Evolutionary conservation across 2,888 invertebrate species (phyloP).

Genomic region (Agrilus mali): DNA sequence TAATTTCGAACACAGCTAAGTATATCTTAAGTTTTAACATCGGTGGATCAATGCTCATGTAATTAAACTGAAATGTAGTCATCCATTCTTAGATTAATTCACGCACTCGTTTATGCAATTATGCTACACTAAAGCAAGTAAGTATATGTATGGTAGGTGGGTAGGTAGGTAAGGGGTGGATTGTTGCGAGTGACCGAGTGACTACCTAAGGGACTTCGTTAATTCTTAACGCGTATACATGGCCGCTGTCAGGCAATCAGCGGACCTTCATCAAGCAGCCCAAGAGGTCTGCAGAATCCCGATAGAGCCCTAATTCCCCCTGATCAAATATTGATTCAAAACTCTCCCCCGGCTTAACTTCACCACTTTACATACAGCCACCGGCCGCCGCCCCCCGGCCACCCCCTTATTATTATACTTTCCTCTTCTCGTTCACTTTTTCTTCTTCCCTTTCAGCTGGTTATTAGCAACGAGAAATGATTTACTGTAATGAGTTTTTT

Average conservation of each 20-base stretch:
- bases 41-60: too few relatives aligned
- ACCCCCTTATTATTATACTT: constrained; percentile 17
- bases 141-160: too few relatives aligned
- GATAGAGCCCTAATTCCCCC: constrained; percentile 39
- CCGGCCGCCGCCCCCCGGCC: constrained; percentile 27
- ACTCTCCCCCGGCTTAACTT: constrained; percentile 34
- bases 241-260: constrained; percentile 37
- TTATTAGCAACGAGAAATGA: constrained; percentile 45
- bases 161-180: too few relatives aligned
- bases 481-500: constrained; percentile 46
- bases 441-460: constrained; percentile 20
- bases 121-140: too few relatives aligned
- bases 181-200: constrained; percentile 3
- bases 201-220: constrained; percentile 25
- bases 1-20: too few relatives aligned
- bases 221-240: constrained; percentile 35
- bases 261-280: constrained; percentile 34
- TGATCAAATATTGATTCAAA: constrained; percentile 40
- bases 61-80: too few relatives aligned
- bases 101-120: too few relatives aligned
- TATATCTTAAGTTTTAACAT: too few relatives aligned
- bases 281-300: constrained; percentile 36
- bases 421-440: constrained; percentile 5
- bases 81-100: too few relatives aligned
- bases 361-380: constrained; percentile 35